Base-by-base conservation (phyloP, 1,140 invertebrate species). In the Chymomyza costata region DNA sequence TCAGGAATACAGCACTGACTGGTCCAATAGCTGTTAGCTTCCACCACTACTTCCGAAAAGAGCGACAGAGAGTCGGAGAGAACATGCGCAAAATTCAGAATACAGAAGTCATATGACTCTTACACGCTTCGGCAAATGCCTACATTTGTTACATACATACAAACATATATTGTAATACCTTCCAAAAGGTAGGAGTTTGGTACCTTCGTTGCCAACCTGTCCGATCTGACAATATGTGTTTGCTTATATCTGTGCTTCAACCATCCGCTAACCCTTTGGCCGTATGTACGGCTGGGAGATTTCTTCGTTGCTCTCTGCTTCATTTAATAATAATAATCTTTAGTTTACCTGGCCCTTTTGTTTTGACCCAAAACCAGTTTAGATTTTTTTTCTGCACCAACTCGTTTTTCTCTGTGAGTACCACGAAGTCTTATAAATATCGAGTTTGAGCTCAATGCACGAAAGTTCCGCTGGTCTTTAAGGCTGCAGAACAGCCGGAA, bases 301-400 rank as follows among this genome's bases (percentile, higher is more conserved):
- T 25, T 52, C 40, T 44, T 54, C 43, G 43, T 48, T 11, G n/a
- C 3, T 39, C 55, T 71, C 43, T 61, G 53, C 71, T 80, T 71
- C 73, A 78, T 76, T 76, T 61, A 76, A 76, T 61, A 76, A 76
- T 76, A 76, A 76, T 76, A 78, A 76, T 80, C 66, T 78, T 54
- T 64, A 71, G 62, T 62, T 76, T 78, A 65, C 70, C 71, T 66
- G 70, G 47, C 56, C 31, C 40, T 64, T 50, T 49, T 45, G 32
- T n/a, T n/a, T 61, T 76, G 71, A 76, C 71, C 73, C 73, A 80
- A 78, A 76, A 76, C 30, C 25, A 45, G 10, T 45, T n/a, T 43
- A 45, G 46, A 43, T 54, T 61, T 57, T 50, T 25, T 46, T 51
- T 52, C 57, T 62, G 51, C 51, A 47, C 41, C 49, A 71, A 71